Percentiles rank a stretch among this genome's conserved stretches.
Evolutionary conservation across 1,140 invertebrate species (phyloP).

Genomic region (Himalopsyche phryganea): DNA sequence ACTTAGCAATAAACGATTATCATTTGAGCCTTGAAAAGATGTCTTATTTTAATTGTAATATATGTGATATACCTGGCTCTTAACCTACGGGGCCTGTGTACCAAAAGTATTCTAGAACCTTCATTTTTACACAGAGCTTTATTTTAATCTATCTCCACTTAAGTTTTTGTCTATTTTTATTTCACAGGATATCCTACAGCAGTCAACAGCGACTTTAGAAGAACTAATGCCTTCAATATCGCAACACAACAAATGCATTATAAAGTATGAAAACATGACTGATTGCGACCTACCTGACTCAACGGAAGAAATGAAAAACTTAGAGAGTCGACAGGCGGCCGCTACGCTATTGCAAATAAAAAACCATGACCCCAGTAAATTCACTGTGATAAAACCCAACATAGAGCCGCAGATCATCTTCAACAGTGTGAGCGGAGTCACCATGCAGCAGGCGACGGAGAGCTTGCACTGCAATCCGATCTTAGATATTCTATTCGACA

Average conservation of each 20-base stretch:
- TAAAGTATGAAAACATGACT: conserved; percentile 41
- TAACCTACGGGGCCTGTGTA: too few relatives aligned
- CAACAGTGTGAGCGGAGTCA: conserved; percentile 48
- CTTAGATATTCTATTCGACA: conserved; percentile 52
- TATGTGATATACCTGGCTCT: too few relatives aligned
- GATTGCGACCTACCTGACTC: conserved; percentile 51
- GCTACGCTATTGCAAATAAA: conserved; percentile 51
- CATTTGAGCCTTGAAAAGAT: too few relatives aligned
- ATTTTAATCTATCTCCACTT: too few relatives aligned
- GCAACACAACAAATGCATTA: conserved; percentile 40
- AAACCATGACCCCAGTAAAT: conserved; percentile 51
- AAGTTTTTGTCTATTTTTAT: conserved; percentile 26
- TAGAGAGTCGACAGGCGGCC: conserved; percentile 51
- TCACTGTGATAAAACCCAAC: conserved; percentile 47
- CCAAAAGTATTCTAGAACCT: too few relatives aligned
- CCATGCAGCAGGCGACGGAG: conserved; percentile 46
- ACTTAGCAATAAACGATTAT: too few relatives aligned
- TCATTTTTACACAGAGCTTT: too few relatives aligned
- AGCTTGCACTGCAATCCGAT: conserved; percentile 52
- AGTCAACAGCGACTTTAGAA: conserved; percentile 49
- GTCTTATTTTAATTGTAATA: too few relatives aligned
- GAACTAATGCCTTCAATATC: conserved; percentile 50
- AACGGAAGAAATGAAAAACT: conserved; percentile 52
- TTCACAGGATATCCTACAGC: conserved; percentile 50
- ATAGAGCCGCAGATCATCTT: conserved; percentile 46